These are phyloP conservation scores for Platypus cylindrus DNA, from an alignment of 2,888 invertebrate genomes.

Conservation along the genomic window DNA sequence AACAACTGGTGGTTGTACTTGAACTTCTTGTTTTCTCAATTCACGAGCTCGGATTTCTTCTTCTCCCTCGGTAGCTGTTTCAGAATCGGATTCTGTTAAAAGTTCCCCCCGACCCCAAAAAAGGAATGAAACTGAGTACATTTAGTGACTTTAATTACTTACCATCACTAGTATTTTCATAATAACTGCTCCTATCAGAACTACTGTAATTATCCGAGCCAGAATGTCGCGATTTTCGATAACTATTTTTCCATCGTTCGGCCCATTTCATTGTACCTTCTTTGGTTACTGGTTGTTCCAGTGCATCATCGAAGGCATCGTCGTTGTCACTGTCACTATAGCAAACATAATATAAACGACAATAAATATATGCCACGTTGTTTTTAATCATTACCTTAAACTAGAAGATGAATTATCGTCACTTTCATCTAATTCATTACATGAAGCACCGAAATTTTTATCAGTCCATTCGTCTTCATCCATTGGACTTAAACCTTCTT, in stretches of 20 bases:
- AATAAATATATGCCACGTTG: background rate
- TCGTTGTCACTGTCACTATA: constrained; percentile 47
- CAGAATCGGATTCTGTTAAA: constrained; percentile 46
- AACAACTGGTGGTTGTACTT: constrained; percentile 47
- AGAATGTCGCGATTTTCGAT: constrained; percentile 30
- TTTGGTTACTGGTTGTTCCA: constrained; percentile 49
- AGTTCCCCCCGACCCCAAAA: background rate
- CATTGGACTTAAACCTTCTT: constrained; percentile 60
- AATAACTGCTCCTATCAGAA: constrained; percentile 36
- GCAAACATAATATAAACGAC: background rate
- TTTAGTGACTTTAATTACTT: constrained; percentile 12
- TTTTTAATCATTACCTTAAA: constrained; percentile 31
- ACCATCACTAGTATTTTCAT: constrained; percentile 40
- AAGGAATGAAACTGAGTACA: background rate
- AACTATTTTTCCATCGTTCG: constrained; percentile 52
- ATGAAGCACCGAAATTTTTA: constrained; percentile 75
- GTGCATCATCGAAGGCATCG: constrained; percentile 54
- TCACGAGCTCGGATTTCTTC: constrained; percentile 55
- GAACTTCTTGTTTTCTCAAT: constrained; percentile 53
- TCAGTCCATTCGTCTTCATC: constrained; percentile 96
- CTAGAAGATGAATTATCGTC: constrained; percentile 52
- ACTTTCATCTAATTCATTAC: constrained; percentile 45
- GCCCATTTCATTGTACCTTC: constrained; percentile 57
- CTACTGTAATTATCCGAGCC: constrained; percentile 33
- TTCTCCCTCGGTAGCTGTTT: constrained; percentile 63